These are phyloP conservation scores for Polyploca ridens DNA, from an alignment of 2,888 invertebrate species.

Conservation along the genomic window DNA sequence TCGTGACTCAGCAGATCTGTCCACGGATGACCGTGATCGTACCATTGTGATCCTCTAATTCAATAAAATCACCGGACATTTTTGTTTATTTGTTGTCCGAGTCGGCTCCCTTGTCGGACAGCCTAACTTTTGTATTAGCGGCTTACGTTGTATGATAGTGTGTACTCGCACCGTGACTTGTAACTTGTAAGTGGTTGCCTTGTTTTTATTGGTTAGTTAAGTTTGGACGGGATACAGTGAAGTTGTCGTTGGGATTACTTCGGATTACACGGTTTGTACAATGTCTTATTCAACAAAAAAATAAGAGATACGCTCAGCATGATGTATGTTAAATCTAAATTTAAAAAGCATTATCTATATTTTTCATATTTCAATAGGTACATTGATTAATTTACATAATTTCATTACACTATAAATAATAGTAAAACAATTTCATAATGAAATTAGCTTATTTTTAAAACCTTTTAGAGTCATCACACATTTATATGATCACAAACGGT, in stretches of 20 bases:
- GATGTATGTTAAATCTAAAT: too few relatives aligned
- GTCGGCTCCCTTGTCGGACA: conserved; percentile 75
- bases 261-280: conserved; percentile 27
- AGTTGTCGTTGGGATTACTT: conserved; percentile 29
- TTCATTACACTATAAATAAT: too few relatives aligned
- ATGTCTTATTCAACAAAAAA: neutral
- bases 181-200: conserved; percentile 35
- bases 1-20: conserved; percentile 69
- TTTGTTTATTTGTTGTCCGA: conserved; percentile 70
- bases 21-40: conserved; percentile 52
- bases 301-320: neutral
- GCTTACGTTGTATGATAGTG: conserved; percentile 68
- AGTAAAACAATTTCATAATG: too few relatives aligned
- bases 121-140: conserved; percentile 68
- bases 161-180: conserved; percentile 54
- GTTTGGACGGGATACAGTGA: conserved; percentile 14
- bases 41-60: conserved; percentile 82
- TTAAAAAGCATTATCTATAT: too few relatives aligned
- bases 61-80: conserved; percentile 83
- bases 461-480: neutral
- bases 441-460: neutral
- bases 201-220: conserved; percentile 34
- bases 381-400: too few relatives aligned
- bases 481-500: conserved; percentile 23
- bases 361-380: too few relatives aligned